These are phyloP conservation scores for Nebria brevicollis DNA, from an alignment of 2,888 invertebrate genomes.

Conservation along the genomic window DNA sequence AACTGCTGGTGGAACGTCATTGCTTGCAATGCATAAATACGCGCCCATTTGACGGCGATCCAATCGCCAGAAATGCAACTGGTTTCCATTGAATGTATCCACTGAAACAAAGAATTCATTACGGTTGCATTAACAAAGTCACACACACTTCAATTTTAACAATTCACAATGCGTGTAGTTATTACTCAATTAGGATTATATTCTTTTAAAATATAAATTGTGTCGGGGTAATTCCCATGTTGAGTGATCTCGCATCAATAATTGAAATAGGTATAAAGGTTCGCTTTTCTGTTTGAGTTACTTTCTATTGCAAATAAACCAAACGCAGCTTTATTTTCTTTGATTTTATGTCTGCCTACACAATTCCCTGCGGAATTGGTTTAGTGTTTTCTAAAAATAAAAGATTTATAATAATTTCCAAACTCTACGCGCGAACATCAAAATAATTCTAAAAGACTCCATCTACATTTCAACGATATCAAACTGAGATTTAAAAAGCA, in stretches of 20 bases:
- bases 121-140: too few relatives aligned
- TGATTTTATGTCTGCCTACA: background rate
- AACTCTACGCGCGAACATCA: background rate
- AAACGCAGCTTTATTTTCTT: slow-evolving; percentile 9
- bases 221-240: background rate
- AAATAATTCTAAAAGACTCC: background rate
- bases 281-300: slow-evolving; percentile 7
- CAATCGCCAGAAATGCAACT: slow-evolving; percentile 66
- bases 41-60: slow-evolving; percentile 71
- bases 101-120: slow-evolving; percentile 57
- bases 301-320: background rate
- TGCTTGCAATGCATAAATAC: slow-evolving; percentile 72
- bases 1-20: slow-evolving; percentile 71
- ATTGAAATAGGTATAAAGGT: slow-evolving; percentile 12
- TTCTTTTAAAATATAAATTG: background rate
- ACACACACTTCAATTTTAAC: too few relatives aligned
- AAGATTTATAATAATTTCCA: too few relatives aligned
- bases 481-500: too few relatives aligned
- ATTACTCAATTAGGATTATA: background rate
- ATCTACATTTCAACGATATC: background rate
- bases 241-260: background rate
- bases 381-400: background rate
- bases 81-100: slow-evolving; percentile 67
- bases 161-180: too few relatives aligned
- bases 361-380: background rate